Percentiles rank a stretch among this genome's conserved stretches.
These are phyloP conservation scores for Cheilinus undulatus DNA, from an alignment of 2,113 vertebrate genomes.

Conservation along the genomic window DNA sequence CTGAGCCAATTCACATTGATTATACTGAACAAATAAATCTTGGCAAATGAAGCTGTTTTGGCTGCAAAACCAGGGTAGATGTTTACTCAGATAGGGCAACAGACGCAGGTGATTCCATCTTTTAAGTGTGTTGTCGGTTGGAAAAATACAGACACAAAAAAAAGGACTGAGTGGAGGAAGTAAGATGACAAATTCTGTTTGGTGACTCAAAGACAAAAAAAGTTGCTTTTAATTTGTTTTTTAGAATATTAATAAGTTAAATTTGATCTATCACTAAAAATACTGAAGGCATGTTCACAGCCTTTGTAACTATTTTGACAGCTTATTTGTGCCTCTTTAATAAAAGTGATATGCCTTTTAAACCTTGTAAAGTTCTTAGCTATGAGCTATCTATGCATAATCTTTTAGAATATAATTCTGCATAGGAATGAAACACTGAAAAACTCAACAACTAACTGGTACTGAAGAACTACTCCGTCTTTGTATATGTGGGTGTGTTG, in stretches of 20 bases:
- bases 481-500: conserved; percentile 22
- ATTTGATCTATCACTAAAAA: not conserved
- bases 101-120: not conserved
- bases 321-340: not conserved
- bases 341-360: no score
- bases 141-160: not conserved
- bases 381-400: no score
- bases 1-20: not conserved
- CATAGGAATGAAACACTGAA: not conserved
- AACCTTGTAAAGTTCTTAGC: no score
- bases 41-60: not conserved
- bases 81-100: no score
- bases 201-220: no score
- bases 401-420: not conserved
- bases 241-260: no score
- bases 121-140: not conserved
- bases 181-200: no score
- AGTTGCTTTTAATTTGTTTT: no score
- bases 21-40: not conserved
- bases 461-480: conserved; percentile 8
- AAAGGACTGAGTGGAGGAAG: not conserved
- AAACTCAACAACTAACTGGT: not conserved
- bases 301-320: not conserved
- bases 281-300: no score
- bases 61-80: no score